phyloP scores from a whole-genome alignment of 2,888 invertebrate species.

The Parapristionchus giblindavisi region DNA sequence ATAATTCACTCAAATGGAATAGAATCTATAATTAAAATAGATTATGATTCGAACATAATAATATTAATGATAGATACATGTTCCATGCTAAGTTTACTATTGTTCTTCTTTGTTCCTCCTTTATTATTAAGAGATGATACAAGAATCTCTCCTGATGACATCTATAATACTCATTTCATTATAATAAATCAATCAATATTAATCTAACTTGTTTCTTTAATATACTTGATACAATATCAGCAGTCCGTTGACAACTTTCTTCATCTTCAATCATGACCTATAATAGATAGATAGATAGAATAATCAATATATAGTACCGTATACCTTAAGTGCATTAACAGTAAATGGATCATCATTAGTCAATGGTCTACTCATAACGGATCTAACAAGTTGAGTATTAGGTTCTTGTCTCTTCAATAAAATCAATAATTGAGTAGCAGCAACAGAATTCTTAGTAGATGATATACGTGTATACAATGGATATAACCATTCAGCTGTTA shows the following conservation, averaged over 20 bases:
- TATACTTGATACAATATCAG: slow-evolving; percentile 24
- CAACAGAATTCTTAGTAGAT: slow-evolving; percentile 2
- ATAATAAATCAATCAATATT: not conserved
- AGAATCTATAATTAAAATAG: slow-evolving; percentile 7
- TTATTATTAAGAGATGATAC: not conserved
- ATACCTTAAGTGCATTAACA: slow-evolving; percentile 28
- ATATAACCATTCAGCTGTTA: slow-evolving; percentile 37
- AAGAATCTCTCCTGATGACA: slow-evolving; percentile 27
- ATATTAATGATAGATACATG: slow-evolving; percentile 6
- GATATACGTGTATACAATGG: slow-evolving; percentile 15
- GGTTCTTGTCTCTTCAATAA: slow-evolving; percentile 37
- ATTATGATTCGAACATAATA: no score
- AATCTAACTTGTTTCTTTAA: slow-evolving; percentile 24
- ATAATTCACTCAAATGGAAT: slow-evolving; percentile 30
- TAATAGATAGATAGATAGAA: not conserved
- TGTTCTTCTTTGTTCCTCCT: slow-evolving; percentile 4
- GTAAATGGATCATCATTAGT: slow-evolving; percentile 22
- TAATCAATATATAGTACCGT: not conserved
- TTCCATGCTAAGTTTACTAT: slow-evolving; percentile 37
- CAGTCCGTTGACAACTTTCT: slow-evolving; percentile 12
- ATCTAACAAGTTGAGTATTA: slow-evolving; percentile 27
- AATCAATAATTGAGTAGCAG: slow-evolving; percentile 29
- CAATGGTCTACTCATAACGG: slow-evolving; percentile 17
- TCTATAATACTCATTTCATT: not conserved
- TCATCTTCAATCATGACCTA: slow-evolving; percentile 37